Conservation (phyloP, 2,888 invertebrate species). For the Helobdella robusta region DNA sequence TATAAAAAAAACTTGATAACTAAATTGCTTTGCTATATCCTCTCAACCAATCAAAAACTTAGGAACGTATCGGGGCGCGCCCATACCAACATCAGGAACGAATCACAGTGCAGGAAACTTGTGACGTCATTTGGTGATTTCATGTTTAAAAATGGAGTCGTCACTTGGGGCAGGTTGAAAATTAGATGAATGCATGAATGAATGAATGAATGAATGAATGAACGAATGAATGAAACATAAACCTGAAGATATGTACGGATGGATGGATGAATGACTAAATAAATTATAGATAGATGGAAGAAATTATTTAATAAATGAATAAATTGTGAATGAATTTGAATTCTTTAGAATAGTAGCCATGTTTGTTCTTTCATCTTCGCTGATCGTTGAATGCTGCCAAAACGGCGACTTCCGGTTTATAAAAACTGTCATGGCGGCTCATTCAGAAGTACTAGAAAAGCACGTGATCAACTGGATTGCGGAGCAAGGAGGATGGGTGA, state of each 20-base stretch:
- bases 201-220: too few species aligned
- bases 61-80: slow-evolving; percentile 8
- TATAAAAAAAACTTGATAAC: too few species aligned
- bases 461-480: slow-evolving; percentile 11
- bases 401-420: slow-evolving; percentile 8
- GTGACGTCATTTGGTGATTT: slow-evolving; percentile 14
- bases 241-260: too few species aligned
- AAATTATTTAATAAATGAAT: too few species aligned
- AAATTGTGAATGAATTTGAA: too few species aligned
- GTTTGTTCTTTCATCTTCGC: slow-evolving; percentile 12
- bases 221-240: too few species aligned
- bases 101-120: slow-evolving; percentile 7
- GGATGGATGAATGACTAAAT: too few species aligned
- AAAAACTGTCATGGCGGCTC: slow-evolving; percentile 6
- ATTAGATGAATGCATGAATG: too few species aligned
- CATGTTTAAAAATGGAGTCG: slow-evolving; percentile 17
- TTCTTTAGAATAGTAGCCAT: slow-evolving; percentile 16
- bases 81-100: slow-evolving; percentile 12
- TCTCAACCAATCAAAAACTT: too few species aligned
- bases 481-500: slow-evolving; percentile 18
- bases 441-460: slow-evolving; percentile 15
- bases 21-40: too few species aligned
- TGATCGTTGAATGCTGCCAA: slow-evolving; percentile 10
- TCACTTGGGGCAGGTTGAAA: slow-evolving; percentile 21
- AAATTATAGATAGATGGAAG: too few species aligned